Evolutionary conservation across 2,113 vertebrate genomes (phyloP), one percentile per base, ranked within the genome.

Genomic region (Muntiacus muntjak): DNA sequence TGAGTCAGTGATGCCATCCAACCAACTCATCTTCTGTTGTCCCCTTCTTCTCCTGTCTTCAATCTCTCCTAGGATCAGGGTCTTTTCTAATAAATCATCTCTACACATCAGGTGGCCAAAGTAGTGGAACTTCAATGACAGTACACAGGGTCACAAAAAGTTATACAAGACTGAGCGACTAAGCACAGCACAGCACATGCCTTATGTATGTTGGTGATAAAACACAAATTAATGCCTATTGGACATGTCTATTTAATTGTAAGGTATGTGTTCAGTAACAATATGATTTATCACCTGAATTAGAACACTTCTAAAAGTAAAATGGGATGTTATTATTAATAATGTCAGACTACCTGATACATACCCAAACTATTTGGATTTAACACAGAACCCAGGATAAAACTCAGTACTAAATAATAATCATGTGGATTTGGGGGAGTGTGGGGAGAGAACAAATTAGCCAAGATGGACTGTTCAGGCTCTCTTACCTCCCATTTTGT

Each of bases 361-460:
- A 94, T 86, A 86, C 81, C n/a, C 52, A 86, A 54, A 91, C 64
- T 15, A 36, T 43, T 76, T 76, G 40, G 12, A 76, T 76, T 15
- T 45, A 95, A 26, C 71, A 85, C 43, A 91, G 33, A 10, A 86
- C 33, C 36, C 36, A 54, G 5, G 13, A 81, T 67, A 36, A 92
- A 97, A 58, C 40, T 60, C 47, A 67, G 43, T 28, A 89, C 30
- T 94, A 87, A 89, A 95, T 58, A 83, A 89, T 62, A 85, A 74
- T 57, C 30, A 43, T 57, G 16, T 76, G 13, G 47, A 82, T 2
- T 87, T 16, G 43, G 9, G 23, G 30, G n/a, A 67, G 33, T 67
- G 62, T 36, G n/a, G 10, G 19, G n/a, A 71, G n/a, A 40, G n/a
- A 71, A 71, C 67, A 71, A 71, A 71, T 71, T 71, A 71, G n/a